Conservation (phyloP, 2,113 vertebrate genomes). For the Etheostoma cragini region DNA sequence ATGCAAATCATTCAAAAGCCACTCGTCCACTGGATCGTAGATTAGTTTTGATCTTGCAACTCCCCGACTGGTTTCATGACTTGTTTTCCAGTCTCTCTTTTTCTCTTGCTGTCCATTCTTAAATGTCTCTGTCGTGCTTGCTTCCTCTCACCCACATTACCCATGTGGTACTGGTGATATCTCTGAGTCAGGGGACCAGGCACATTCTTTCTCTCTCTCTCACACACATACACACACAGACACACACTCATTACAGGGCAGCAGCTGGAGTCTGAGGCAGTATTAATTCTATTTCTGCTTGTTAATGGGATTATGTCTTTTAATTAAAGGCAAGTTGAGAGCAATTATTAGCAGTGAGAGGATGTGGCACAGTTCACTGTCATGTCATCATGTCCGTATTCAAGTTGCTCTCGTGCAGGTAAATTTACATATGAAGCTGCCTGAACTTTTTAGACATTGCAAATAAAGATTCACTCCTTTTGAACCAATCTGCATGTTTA, state of each 20-base stretch:
- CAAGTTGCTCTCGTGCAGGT: constrained; percentile 60
- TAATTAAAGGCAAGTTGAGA: constrained; percentile 83
- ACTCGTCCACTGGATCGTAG: neutral
- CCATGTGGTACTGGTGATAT: constrained; percentile 67
- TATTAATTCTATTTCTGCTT: constrained; percentile 84
- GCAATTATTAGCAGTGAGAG: constrained; percentile 80
- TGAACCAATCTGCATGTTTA: neutral
- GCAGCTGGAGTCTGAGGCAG: constrained; percentile 78
- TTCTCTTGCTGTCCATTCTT: constrained; percentile 27
- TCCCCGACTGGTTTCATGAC: neutral
- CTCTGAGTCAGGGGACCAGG: constrained; percentile 65
- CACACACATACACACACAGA: neutral
- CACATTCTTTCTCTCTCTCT: constrained; percentile 12
- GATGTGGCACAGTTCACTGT: constrained; percentile 73
- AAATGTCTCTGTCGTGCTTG: constrained; percentile 15
- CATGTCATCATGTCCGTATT: constrained; percentile 58
- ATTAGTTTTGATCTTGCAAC: neutral
- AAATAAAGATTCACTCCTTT: neutral
- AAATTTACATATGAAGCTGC: constrained; percentile 22
- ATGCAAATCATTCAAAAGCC: neutral
- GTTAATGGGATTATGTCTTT: constrained; percentile 85
- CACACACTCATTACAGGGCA: constrained; percentile 64
- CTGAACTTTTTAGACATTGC: neutral
- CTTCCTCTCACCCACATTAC: constrained; percentile 56
- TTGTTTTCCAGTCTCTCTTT: constrained; percentile 9